phyloP scores from a whole-genome alignment of 2,797 vertebrate genomes.

The Myotis findleyi region DNA sequence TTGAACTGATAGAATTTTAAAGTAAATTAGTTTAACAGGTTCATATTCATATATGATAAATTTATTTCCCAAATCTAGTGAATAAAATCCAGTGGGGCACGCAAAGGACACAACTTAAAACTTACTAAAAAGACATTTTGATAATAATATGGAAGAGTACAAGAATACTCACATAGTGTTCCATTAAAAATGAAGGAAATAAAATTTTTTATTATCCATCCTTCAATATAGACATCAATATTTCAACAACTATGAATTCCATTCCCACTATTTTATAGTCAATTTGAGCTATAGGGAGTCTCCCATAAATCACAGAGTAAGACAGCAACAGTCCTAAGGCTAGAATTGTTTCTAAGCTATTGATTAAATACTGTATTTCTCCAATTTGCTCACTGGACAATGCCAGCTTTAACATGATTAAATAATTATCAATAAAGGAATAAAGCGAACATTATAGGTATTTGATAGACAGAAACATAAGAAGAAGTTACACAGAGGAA shows the following conservation, averaged over 20 bases:
- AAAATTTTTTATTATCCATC: slow-evolving; percentile 68
- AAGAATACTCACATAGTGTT: not conserved
- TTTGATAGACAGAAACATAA: not conserved
- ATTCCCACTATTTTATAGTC: slow-evolving; percentile 72
- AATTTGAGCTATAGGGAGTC: slow-evolving; percentile 60
- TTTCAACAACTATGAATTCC: slow-evolving; percentile 71
- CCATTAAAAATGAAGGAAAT: slow-evolving; percentile 60
- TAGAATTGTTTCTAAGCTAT: slow-evolving; percentile 10
- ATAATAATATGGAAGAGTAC: not conserved
- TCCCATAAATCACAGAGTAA: slow-evolving; percentile 32
- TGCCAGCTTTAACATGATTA: slow-evolving; percentile 35
- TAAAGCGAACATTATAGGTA: not conserved
- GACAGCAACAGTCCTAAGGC: not conserved
- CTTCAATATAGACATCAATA: slow-evolving; percentile 71
- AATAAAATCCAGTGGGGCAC: not conserved
- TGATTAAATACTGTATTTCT: slow-evolving; percentile 52
- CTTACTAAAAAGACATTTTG: slow-evolving; percentile 43
- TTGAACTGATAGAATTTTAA: slow-evolving; percentile 21
- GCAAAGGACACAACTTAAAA: not conserved
- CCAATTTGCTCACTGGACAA: not conserved
- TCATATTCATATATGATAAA: slow-evolving; percentile 5
- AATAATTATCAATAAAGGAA: slow-evolving; percentile 57
- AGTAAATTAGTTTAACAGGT: slow-evolving; percentile 33
- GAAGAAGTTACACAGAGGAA: not conserved
- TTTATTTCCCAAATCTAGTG: not conserved